Evolutionary conservation across 2,888 invertebrate genomes (phyloP).

Genomic region (Melanargia galathea): DNA sequence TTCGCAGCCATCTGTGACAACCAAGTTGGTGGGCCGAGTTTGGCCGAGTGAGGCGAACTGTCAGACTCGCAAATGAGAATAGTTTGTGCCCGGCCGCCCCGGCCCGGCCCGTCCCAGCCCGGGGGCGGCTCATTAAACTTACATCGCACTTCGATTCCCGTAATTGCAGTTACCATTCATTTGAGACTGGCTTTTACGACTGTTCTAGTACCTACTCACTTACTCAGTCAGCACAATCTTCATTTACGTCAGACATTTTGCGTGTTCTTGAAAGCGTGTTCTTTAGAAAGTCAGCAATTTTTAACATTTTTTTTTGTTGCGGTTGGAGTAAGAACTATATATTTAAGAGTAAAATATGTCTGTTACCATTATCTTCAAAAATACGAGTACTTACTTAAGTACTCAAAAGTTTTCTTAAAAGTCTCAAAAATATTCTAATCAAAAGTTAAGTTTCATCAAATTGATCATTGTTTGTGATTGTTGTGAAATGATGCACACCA

Average conservation of each 20-base stretch:
- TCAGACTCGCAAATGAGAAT: slow-evolving; percentile 13
- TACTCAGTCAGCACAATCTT: slow-evolving; percentile 2
- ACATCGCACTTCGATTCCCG: slow-evolving; percentile 6
- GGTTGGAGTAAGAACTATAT: too few species aligned
- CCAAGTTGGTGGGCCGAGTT: background rate
- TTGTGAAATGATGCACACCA: too few species aligned
- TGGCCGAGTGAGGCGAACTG: background rate
- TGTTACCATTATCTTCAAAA: too few species aligned
- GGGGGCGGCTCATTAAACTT: background rate
- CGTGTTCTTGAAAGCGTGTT: too few species aligned
- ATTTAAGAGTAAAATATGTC: too few species aligned
- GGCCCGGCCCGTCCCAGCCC: background rate
- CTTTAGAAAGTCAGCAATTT: too few species aligned
- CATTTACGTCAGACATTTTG: background rate
- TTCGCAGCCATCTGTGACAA: slow-evolving; percentile 6
- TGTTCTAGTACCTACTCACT: slow-evolving; percentile 4
- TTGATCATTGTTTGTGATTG: too few species aligned
- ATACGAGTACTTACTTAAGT: too few species aligned
- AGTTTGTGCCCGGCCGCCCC: background rate
- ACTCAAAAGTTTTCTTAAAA: too few species aligned
- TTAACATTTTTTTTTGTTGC: too few species aligned
- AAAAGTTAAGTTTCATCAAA: too few species aligned
- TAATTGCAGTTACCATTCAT: slow-evolving; percentile 9
- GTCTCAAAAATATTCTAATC: too few species aligned
- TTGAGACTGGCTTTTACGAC: slow-evolving; percentile 3